Base-by-base conservation (phyloP, 2,113 vertebrate species). In the Hippolais icterina region DNA sequence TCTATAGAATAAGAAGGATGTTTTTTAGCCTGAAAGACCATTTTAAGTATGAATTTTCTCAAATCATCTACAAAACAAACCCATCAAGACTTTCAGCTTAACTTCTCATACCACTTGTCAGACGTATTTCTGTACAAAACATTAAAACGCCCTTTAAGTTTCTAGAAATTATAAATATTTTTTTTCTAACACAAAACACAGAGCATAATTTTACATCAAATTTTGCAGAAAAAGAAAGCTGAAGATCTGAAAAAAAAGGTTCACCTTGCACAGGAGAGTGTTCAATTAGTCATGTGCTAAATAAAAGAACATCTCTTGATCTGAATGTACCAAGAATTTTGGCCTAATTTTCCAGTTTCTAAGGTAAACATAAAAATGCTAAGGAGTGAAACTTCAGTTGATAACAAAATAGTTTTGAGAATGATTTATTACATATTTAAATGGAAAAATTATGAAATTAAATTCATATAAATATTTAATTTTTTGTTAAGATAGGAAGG, bases 1-100 rank as follows among this genome's bases (percentile, higher is more conserved):
- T 92, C 28, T 42, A 16, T 12, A 54, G 50, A 19, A 56, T 69
- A 75, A 64, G 64, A 88, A 63, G 31, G 16, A 70, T 39, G 37
- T 56, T 81, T 42, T 83, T 84, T 80, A 37, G 61, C 5, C 50
- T 63, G 57, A 71, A 91, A 85, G 2, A 19, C 2, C 33, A 37
- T 77, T 94, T 91, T 89, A 69, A 52, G 24, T 31, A 91, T 60
- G 6, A 72, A 80, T 93, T 92, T 93, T 96, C 66, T 63, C 27
- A 63, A 46, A 54, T 75, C 27, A n/a, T 10, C 15, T 68, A 47
- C 87, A 63, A 95, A 95, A 65, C 10, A 78, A 92, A 85, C 66
- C 11, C 9, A 47, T 64, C 15, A 92, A 50, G 15, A 13, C 8
- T 18, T 85, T 77, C 37, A 71, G 5, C 19, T 79, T 70, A 29